Percentiles rank a stretch among this genome's conserved stretches.
Conservation (phyloP, 2,113 vertebrate species). For the Amia ocellicauda region DNA sequence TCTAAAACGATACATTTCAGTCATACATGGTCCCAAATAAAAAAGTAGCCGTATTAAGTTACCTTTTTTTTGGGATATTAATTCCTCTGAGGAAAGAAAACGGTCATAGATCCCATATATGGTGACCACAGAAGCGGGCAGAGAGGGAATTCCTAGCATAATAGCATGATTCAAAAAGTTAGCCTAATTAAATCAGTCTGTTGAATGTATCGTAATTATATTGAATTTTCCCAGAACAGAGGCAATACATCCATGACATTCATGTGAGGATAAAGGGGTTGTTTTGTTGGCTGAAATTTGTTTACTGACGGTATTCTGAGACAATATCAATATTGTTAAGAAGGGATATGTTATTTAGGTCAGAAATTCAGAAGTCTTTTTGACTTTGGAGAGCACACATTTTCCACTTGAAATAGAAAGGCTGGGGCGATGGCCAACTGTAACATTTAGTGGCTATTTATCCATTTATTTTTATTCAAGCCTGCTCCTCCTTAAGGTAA, state of each 20-base stretch:
- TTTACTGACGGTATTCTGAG: conserved; percentile 14
- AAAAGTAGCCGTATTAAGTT: too few relatives aligned
- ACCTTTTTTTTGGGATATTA: too few relatives aligned
- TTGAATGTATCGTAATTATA: neutral
- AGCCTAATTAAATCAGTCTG: conserved; percentile 6
- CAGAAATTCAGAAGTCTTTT: neutral
- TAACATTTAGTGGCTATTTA: conserved; percentile 3
- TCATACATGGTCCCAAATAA: too few relatives aligned
- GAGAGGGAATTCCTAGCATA: neutral
- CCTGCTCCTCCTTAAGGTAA: neutral
- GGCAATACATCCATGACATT: neutral
- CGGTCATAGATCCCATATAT: too few relatives aligned
- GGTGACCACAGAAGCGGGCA: too few relatives aligned
- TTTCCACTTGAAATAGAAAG: conserved; percentile 8
- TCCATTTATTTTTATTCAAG: neutral
- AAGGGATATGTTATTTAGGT: neutral
- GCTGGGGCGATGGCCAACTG: neutral
- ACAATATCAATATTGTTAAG: conserved; percentile 13
- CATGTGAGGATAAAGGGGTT: conserved; percentile 1
- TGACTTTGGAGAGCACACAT: neutral
- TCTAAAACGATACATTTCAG: too few relatives aligned
- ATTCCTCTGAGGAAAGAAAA: too few relatives aligned
- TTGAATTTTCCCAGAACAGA: neutral
- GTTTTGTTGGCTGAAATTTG: conserved; percentile 21
- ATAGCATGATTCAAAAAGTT: neutral